These are phyloP conservation scores for Drosophila punjabiensis DNA, from an alignment of 1,140 invertebrate species.

Conservation along the genomic window DNA sequence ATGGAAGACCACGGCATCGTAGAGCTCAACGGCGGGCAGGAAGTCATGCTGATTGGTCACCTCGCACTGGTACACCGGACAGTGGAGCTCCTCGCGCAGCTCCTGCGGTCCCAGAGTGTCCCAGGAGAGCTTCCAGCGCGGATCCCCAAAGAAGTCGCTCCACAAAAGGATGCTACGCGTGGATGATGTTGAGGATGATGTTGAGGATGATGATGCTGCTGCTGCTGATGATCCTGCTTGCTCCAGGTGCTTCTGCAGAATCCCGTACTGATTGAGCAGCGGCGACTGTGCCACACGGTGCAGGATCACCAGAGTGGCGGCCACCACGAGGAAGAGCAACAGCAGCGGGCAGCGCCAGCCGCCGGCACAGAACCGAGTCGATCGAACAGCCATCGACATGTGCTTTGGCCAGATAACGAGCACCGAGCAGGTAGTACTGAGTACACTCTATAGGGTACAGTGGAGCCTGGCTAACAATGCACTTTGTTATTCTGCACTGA, in stretches of 20 bases:
- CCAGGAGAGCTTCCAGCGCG: conserved; percentile 65
- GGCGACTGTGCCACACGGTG: conserved; percentile 52
- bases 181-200: background rate
- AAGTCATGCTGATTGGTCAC: conserved; percentile 68
- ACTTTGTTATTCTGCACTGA: too few relatives aligned
- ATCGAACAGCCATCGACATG: conserved; percentile 58
- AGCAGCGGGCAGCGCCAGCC: conserved; percentile 14
- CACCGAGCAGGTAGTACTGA: background rate
- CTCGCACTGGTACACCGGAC: conserved; percentile 69
- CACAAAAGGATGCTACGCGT: conserved; percentile 70
- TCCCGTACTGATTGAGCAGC: conserved; percentile 67
- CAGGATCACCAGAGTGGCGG: conserved; percentile 19
- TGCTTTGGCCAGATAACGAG: conserved; percentile 28
- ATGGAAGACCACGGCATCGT: conserved; percentile 85
- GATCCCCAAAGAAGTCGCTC: conserved; percentile 71
- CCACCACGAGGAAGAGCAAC: conserved; percentile 33
- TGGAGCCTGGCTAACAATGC: conserved; percentile 5
- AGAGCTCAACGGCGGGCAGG: conserved; percentile 70
- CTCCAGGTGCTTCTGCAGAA: conserved; percentile 54
- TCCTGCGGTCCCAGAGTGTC: conserved; percentile 63
- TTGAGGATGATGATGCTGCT: background rate
- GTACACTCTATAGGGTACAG: background rate
- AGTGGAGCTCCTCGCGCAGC: conserved; percentile 60
- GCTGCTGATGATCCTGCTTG: background rate
- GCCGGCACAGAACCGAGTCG: conserved; percentile 31